phyloP scores from a whole-genome alignment of 2,888 invertebrate genomes.

The Temnothorax rugatulus region DNA sequence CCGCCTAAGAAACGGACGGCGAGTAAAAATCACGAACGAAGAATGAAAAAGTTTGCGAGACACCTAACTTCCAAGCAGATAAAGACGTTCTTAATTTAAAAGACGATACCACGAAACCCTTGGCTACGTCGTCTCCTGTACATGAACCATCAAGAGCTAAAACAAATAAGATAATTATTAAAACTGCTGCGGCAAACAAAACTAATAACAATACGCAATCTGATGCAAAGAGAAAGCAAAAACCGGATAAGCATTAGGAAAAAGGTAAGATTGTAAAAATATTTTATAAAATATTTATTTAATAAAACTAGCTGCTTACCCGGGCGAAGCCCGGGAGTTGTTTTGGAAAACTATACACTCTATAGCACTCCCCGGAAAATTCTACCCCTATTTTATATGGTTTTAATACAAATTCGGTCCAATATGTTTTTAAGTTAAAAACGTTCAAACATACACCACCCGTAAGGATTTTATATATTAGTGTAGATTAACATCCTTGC shows the following conservation, averaged over 20 bases:
- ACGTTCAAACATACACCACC: too few species aligned
- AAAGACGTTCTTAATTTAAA: conserved; percentile 54
- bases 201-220: conserved; percentile 17
- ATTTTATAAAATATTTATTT: neutral
- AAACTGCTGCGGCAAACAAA: conserved; percentile 39
- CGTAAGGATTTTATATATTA: too few species aligned
- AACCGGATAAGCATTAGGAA: conserved; percentile 43
- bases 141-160: conserved; percentile 61
- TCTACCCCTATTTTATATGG: too few species aligned
- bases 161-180: conserved; percentile 53
- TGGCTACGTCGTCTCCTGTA: conserved; percentile 81
- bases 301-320: too few species aligned
- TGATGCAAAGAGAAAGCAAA: conserved; percentile 55
- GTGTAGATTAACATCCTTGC: neutral
- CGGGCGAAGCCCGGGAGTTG: too few species aligned
- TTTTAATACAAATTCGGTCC: too few species aligned
- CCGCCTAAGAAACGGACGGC: conserved; percentile 69
- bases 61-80: conserved; percentile 24
- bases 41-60: conserved; percentile 54
- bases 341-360: too few species aligned
- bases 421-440: too few species aligned
- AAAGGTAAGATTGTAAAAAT: conserved; percentile 53
- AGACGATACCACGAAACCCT: conserved; percentile 68
- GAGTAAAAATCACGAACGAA: conserved; percentile 62
- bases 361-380: too few species aligned